phyloP scores from a whole-genome alignment of 2,797 vertebrate species.

The Fratercula arctica region DNA sequence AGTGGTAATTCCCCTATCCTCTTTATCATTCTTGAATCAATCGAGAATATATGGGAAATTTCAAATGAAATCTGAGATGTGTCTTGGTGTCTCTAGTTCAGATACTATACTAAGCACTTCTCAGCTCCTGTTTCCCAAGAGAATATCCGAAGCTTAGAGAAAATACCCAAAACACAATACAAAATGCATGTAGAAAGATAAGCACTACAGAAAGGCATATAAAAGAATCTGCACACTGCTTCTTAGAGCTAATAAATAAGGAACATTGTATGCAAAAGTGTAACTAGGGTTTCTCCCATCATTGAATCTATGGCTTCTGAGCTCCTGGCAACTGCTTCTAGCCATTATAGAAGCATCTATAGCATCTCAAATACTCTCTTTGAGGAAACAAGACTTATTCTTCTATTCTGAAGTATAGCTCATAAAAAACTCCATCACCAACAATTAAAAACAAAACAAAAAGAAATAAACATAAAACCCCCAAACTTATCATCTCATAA shows the following conservation, averaged over 20 bases:
- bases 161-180: not conserved
- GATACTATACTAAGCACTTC: not conserved
- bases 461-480: fast-evolving
- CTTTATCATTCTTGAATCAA: not conserved
- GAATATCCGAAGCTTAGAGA: not conserved
- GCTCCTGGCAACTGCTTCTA: not conserved
- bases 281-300: not conserved
- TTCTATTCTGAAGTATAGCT: not conserved
- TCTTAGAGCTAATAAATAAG: not conserved
- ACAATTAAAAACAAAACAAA: not conserved
- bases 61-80: not conserved
- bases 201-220: not conserved
- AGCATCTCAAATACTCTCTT: not conserved
- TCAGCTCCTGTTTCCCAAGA: not conserved
- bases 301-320: not conserved
- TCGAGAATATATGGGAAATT: not conserved
- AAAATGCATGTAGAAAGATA: not conserved
- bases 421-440: not conserved
- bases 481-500: not conserved
- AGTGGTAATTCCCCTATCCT: not conserved
- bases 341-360: not conserved
- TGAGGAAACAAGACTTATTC: not conserved
- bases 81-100: not conserved
- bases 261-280: not conserved
- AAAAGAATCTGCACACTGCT: not conserved